These are phyloP conservation scores for Dysmachus trigonus DNA, from an alignment of 2,888 invertebrate genomes.

Conservation along the genomic window DNA sequence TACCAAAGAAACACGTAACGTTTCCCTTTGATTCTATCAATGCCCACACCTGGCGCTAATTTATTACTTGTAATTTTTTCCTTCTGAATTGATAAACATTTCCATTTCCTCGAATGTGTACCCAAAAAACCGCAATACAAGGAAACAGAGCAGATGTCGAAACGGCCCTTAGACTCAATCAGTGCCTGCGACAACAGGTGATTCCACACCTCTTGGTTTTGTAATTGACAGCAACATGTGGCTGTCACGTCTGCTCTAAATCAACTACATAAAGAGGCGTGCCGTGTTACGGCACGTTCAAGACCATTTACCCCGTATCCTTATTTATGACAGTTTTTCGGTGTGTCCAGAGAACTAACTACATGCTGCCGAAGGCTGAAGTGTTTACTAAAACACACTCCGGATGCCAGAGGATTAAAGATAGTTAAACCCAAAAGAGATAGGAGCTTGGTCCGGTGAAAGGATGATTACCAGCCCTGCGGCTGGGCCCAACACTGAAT, in stretches of 20 bases:
- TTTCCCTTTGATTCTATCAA: background rate
- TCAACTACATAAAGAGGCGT: slow-evolving; percentile 5
- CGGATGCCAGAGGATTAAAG: background rate
- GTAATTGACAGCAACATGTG: slow-evolving; percentile 24
- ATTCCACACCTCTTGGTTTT: slow-evolving; percentile 24
- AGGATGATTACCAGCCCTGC: background rate
- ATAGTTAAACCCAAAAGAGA: background rate
- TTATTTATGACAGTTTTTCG: slow-evolving; percentile 7
- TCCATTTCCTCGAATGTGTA: background rate
- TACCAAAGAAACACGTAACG: background rate
- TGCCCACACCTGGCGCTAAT: background rate
- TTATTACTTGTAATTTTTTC: background rate
- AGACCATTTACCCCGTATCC: background rate
- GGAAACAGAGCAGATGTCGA: background rate
- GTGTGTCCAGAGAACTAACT: background rate
- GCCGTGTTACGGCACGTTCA: slow-evolving; percentile 10
- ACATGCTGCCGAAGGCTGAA: background rate
- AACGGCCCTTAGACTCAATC: background rate
- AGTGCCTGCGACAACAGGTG: background rate
- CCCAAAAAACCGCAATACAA: background rate
- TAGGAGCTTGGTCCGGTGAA: background rate
- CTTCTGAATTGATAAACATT: background rate
- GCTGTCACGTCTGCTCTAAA: slow-evolving; percentile 5
- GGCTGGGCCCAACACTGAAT: background rate
- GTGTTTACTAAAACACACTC: background rate